Conservation (phyloP, 2,113 vertebrate species). For the Mellivora capensis region DNA sequence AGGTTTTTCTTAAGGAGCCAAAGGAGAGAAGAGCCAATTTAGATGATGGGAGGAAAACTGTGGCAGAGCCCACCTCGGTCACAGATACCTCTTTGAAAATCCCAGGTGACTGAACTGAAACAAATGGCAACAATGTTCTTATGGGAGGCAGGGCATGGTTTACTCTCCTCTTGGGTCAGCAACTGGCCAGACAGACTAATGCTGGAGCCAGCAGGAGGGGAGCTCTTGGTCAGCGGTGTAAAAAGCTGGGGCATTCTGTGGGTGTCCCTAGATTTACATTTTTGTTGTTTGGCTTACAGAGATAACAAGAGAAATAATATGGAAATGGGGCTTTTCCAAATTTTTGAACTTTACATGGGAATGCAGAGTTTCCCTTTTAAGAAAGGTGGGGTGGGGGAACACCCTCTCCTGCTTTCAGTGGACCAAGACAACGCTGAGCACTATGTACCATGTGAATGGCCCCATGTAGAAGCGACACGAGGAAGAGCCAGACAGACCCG, state of each 20-base stretch:
- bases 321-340: background rate
- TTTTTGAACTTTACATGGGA: background rate
- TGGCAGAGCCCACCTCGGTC: background rate
- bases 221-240: background rate
- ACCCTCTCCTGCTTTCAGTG: background rate
- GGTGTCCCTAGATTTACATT: background rate
- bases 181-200: background rate
- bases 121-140: background rate
- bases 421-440: background rate
- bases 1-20: slow-evolving; percentile 9
- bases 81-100: background rate
- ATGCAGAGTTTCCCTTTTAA: background rate
- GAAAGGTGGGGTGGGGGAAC: background rate
- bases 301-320: background rate
- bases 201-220: too few relatives aligned
- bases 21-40: background rate
- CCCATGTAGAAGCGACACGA: background rate
- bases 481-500: background rate
- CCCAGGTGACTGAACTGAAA: background rate
- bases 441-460: background rate
- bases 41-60: background rate
- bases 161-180: fast-evolving
- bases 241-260: background rate
- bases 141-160: background rate
- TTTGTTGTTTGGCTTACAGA: background rate